Base-by-base conservation (phyloP, 53 echinoderm and acorn worm genomes). In the Arbacia lixula region DNA sequence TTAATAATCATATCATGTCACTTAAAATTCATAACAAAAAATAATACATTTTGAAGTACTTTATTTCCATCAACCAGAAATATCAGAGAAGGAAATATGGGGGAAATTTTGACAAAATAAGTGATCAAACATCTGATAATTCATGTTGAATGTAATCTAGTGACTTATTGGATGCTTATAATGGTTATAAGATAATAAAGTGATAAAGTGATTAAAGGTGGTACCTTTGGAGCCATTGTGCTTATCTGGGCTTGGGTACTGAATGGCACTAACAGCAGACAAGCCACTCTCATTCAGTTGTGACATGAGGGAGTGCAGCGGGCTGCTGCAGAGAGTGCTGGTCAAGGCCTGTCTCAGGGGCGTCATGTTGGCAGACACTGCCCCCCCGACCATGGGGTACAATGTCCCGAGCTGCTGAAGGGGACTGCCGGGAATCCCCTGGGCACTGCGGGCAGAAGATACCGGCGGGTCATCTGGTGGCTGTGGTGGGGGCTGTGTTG, bases 211-310 rank as follows among this genome's bases (percentile, higher is more conserved):
- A n/a, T n/a, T n/a, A n/a, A n/a, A n/a, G n/a, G n/a, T n/a, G n/a
- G n/a, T 41, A 88, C 89, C 89, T 76, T 74, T 88, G 31, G 65
- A 78, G 16, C 26, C 6, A 17, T 69, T 84, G 32, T 60, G 51
- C 38, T 74, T 87, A 65, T 87, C 91, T 74, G 91, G 91, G 29
- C 87, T 87, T 60, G 84, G 87, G 68, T 87, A 68, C 51, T 87
- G 91, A 19, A 87, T 78, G 53, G 91, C 67, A 74, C 86, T 86
- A 39, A 86, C 66, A 12, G 86, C 53, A 11, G 86, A 84, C 5
- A 85, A 56, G 2, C 72, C 84, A 66, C 89, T 89, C 29, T 89
- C 84, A 67, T 87, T 84, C 32, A 91, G 60, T 38, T 87, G 85
- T 19, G 84, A 66, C 34, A 84, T 75, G 14, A 84, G 28, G 12